Percentiles rank a stretch among this genome's conserved stretches.
phyloP scores from a whole-genome alignment of 2,113 vertebrate genomes.

The Neogale vison region DNA sequence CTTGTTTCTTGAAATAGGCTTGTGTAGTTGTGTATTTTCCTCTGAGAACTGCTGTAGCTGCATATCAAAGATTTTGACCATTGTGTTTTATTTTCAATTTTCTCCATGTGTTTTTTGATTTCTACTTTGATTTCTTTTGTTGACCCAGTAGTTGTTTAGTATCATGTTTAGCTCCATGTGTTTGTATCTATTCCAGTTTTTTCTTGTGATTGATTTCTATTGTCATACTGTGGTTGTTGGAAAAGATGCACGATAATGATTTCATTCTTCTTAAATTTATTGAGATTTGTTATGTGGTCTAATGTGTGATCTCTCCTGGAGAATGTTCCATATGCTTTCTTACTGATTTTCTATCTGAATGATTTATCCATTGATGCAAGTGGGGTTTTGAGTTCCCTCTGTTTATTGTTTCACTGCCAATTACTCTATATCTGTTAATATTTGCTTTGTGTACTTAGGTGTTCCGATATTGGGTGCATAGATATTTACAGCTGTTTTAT shows the following conservation, averaged over 20 bases:
- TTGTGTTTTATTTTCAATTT: background rate
- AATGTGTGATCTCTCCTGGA: background rate
- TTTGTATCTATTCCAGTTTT: background rate
- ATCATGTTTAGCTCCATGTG: background rate
- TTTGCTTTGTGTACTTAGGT: background rate
- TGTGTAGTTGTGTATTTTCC: background rate
- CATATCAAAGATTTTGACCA: background rate
- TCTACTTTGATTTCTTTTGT: background rate
- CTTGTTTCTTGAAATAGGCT: background rate
- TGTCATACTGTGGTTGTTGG: background rate
- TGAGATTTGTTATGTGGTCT: background rate
- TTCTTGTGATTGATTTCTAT: background rate
- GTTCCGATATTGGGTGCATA: background rate
- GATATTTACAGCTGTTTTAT: background rate
- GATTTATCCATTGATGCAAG: background rate
- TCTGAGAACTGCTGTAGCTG: background rate
- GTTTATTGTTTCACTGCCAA: background rate
- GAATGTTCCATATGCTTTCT: background rate
- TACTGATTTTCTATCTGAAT: background rate
- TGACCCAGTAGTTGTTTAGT: background rate
- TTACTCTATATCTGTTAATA: background rate
- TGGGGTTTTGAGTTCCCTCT: background rate
- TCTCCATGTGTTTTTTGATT: background rate
- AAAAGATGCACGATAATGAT: background rate
- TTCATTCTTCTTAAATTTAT: background rate